A percentile compares a stretch with the other conserved stretches of the same genome.
These are phyloP conservation scores for Spilosoma lubricipeda DNA, from an alignment of 2,888 invertebrate species.

Conservation along the genomic window DNA sequence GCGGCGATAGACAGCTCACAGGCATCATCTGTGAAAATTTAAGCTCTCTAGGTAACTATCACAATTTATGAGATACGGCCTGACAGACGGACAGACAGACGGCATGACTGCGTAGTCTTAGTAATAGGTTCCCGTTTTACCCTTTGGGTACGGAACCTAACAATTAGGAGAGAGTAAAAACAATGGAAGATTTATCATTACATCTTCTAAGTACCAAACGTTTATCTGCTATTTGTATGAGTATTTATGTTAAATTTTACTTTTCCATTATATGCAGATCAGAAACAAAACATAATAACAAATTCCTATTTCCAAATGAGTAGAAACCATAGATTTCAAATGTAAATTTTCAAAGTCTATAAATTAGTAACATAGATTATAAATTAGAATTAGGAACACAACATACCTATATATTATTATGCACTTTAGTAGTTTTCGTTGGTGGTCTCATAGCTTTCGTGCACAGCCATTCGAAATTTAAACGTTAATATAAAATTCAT, in stretches of 20 bases:
- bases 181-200: too few species aligned
- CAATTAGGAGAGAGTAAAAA: too few species aligned
- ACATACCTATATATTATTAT: constrained; percentile 27
- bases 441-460: constrained; percentile 43
- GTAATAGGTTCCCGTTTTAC: too few species aligned
- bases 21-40: too few species aligned
- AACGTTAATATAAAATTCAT: constrained; percentile 39
- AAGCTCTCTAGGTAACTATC: too few species aligned
- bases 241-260: not conserved
- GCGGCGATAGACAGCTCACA: too few species aligned
- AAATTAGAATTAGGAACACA: constrained; percentile 45
- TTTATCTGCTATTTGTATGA: too few species aligned
- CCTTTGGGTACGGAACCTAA: too few species aligned
- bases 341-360: constrained; percentile 20
- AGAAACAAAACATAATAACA: not conserved
- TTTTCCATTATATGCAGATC: not conserved
- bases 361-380: constrained; percentile 48
- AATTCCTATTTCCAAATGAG: constrained; percentile 7
- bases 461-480: constrained; percentile 26
- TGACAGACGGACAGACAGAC: too few species aligned
- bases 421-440: constrained; percentile 29
- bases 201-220: too few species aligned
- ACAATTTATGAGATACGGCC: too few species aligned
- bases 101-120: too few species aligned
- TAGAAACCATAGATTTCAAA: constrained; percentile 9